A percentile compares a stretch with the other conserved stretches of the same genome.
These are phyloP conservation scores for Datnioides undecimradiatus DNA, from an alignment of 2,113 vertebrate species.

Conservation along the genomic window DNA sequence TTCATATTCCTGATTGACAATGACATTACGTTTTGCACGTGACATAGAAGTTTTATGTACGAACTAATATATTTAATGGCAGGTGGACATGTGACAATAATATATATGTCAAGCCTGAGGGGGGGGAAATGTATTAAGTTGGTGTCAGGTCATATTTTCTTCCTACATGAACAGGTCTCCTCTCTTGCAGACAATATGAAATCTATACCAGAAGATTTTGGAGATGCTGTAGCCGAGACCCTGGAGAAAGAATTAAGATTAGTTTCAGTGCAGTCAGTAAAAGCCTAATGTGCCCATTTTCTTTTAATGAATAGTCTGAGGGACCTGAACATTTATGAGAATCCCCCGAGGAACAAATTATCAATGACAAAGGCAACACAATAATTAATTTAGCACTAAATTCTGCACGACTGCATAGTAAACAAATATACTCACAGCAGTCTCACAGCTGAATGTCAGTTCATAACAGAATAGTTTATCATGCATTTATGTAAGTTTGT, in stretches of 20 bases:
- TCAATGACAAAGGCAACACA: not conserved
- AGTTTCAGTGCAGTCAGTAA: not conserved
- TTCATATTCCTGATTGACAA: not conserved
- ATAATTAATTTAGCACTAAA: not conserved
- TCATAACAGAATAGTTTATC: not conserved
- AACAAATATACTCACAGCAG: too few species aligned
- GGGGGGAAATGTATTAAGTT: not conserved
- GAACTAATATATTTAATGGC: not conserved
- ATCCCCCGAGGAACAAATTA: not conserved
- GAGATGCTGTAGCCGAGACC: not conserved
- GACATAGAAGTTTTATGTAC: not conserved
- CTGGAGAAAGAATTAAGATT: not conserved
- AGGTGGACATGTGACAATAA: conserved; percentile 2
- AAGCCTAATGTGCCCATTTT: not conserved
- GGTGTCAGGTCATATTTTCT: not conserved
- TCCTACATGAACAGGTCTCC: not conserved
- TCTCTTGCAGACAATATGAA: too few species aligned
- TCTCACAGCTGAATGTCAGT: not conserved
- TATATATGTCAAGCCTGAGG: not conserved
- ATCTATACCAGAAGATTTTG: not conserved
- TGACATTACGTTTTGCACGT: not conserved
- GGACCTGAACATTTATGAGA: not conserved
- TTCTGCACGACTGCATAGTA: too few species aligned
- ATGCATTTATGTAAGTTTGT: not conserved
- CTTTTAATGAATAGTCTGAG: too few species aligned